Conservation (phyloP, 2,797 vertebrate genomes). For the Melanogrammus aeglefinus region DNA sequence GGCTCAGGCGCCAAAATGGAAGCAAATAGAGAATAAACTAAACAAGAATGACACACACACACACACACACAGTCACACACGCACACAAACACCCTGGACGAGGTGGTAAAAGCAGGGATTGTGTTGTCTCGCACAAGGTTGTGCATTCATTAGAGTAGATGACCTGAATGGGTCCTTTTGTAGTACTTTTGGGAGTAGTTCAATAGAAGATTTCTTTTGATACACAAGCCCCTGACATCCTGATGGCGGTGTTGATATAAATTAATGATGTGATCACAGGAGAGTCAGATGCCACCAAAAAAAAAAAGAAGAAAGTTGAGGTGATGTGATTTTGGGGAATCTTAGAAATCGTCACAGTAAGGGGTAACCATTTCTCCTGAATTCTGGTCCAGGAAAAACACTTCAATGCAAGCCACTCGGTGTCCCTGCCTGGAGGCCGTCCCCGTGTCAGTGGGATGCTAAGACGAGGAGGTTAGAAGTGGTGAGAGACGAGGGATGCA, state of each 20-base stretch:
- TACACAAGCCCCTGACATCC: background rate
- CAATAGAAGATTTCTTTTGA: background rate
- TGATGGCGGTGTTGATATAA: background rate
- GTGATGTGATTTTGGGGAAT: background rate
- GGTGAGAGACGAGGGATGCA: background rate
- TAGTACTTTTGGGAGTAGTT: background rate
- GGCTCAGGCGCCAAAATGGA: too few relatives aligned
- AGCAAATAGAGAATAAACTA: background rate
- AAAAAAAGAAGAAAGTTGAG: background rate
- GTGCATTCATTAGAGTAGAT: background rate
- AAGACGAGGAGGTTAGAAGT: background rate
- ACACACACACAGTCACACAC: slow-evolving; percentile 2
- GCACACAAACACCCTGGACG: background rate
- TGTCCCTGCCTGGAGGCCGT: background rate
- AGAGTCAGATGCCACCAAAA: background rate
- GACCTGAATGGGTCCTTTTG: background rate
- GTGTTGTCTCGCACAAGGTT: background rate
- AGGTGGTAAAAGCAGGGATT: background rate
- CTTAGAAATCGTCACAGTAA: background rate
- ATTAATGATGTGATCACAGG: background rate
- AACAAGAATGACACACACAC: background rate
- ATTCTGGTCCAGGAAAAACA: background rate
- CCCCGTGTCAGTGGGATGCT: background rate
- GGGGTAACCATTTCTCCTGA: background rate
- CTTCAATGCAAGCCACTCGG: background rate